Evolutionary conservation across 2,797 vertebrate genomes (phyloP).

Genomic region (Glossophaga mutica): DNA sequence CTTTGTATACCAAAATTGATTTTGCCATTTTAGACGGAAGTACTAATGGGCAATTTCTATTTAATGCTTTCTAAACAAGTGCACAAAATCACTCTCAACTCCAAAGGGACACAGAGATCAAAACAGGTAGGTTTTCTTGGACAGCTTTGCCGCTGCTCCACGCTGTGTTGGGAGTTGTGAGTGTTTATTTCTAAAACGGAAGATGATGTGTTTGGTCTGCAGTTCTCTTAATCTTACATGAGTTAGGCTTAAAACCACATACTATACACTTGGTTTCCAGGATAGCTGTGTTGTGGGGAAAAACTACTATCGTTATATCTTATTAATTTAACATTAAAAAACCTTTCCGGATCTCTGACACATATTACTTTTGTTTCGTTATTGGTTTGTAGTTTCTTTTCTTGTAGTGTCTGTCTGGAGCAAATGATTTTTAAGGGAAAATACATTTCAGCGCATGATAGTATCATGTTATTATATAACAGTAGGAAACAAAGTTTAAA

Average conservation of each 20-base stretch:
- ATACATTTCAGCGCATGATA: not conserved
- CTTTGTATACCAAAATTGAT: conserved; percentile 74
- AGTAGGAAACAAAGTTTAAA: conserved; percentile 7
- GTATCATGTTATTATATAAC: not conserved
- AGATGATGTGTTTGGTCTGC: not conserved
- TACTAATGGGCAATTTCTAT: conserved; percentile 71
- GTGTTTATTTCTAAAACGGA: not conserved
- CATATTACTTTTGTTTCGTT: not conserved
- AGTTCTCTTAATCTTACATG: conserved; percentile 26
- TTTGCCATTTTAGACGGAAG: conserved; percentile 72
- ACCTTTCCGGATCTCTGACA: not conserved
- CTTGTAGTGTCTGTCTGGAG: not conserved
- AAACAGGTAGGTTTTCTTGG: conserved; percentile 28
- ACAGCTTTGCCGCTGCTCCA: not conserved
- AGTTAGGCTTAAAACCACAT: conserved; percentile 47
- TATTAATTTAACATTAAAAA: not conserved
- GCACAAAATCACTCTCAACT: not conserved
- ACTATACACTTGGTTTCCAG: not conserved
- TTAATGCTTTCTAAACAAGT: conserved; percentile 60
- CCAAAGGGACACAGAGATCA: not conserved
- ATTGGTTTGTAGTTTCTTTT: not conserved
- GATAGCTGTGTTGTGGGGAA: not conserved
- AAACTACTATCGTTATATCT: not conserved
- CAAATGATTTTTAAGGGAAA: conserved; percentile 4
- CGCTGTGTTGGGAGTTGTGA: not conserved